Evolutionary conservation across 2,797 vertebrate genomes (phyloP).

Genomic region (Lithobates pipiens): DNA sequence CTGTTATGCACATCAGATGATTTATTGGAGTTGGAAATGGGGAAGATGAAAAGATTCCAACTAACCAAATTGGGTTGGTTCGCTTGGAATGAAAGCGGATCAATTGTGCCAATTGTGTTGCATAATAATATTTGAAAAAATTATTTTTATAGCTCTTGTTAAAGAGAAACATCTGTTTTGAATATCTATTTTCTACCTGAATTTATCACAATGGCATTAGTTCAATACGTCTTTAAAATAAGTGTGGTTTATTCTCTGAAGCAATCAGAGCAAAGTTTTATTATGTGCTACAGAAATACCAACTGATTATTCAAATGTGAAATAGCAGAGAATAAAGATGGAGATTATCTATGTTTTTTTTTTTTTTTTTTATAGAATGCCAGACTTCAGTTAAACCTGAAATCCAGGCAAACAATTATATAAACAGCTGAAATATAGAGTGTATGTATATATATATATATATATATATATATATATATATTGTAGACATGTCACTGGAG

Average conservation of each 20-base stretch:
- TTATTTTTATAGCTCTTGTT: not conserved
- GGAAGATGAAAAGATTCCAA: no score
- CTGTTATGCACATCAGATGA: no score
- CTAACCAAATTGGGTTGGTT: no score
- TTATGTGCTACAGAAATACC: not conserved
- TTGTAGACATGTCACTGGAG: no score
- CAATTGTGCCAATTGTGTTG: no score
- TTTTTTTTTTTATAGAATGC: not conserved
- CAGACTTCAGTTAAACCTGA: not conserved
- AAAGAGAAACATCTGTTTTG: conserved; percentile 5
- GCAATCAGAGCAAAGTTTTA: not conserved
- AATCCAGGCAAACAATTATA: not conserved
- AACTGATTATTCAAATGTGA: not conserved
- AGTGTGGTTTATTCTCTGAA: not conserved
- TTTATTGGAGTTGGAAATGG: no score
- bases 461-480: no score
- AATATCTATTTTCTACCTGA: not conserved
- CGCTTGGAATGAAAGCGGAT: no score
- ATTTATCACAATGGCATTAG: conserved; percentile 2
- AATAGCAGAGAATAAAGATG: not conserved
- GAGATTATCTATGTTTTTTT: not conserved
- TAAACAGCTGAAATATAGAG: not conserved
- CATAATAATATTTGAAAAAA: no score
- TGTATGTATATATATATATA: no score
- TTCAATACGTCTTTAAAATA: conserved; percentile 2